Base-by-base conservation (phyloP, 2,888 invertebrate species). In the Piscicola geometra region DNA sequence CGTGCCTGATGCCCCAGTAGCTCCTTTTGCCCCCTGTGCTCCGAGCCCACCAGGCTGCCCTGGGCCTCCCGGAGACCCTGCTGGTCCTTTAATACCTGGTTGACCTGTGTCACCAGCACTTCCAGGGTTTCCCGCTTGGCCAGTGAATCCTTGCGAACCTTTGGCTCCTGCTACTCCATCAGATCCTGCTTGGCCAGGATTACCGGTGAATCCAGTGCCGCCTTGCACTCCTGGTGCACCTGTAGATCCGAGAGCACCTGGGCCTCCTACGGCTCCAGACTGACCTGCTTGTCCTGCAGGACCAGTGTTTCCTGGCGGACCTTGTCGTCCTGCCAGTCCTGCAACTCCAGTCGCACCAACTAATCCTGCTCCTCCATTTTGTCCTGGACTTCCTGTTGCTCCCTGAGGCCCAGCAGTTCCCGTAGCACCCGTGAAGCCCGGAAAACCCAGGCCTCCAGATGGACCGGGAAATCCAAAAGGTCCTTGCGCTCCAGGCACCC, bases 141-240 rank as follows among this genome's bases (percentile, higher is more conserved):
- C n/a, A n/a, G n/a, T 64, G 21, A 21, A 3, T 64, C 64, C 64
- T 21, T 12, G 25, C 5, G 64, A 5, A 64, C 68, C 68, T 21
- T 56, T 56, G 21, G 3, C n/a, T 56, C 60, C 60, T 18, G 60
- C 3, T n/a, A n/a, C 60, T 25, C 60, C 67, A 12, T 5, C 2
- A 2, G 5, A 9, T 15, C 67, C 32, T 33, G 3, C 5, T 9
- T n/a, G n/a, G 3, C 68, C 68, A 33, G 12, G 12, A 15, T 15
- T 33, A 28, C 68, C 68, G 5, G 35, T 5, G 3, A 35, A 32
- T 30, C 68, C 68, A 5, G 33, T 67, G 28, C 9, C 28, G 28
- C 68, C 68, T 67, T 67, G 35, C 15, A 25, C 2, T 3, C 71
- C 71, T 32, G 25, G 71, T 12, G 52, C 15, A 18, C 71, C 71